These are phyloP conservation scores for Scleropages formosus DNA, from an alignment of 2,797 vertebrate species.

Conservation along the genomic window DNA sequence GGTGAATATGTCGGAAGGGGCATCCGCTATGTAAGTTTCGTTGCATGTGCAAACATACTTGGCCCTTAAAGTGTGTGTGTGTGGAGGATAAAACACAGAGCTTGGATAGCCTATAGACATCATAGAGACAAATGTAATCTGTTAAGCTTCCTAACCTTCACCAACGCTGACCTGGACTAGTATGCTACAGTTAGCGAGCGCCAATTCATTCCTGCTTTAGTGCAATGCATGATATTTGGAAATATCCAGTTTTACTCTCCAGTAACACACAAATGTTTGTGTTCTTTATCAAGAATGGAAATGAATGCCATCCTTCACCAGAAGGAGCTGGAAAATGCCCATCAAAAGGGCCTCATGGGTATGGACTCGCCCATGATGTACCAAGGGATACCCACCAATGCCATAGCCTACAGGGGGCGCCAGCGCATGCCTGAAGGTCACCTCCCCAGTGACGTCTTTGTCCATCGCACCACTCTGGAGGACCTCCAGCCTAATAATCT, in stretches of 20 bases:
- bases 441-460: slow-evolving; percentile 69
- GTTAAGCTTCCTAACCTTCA: background rate
- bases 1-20: no score
- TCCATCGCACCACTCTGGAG: slow-evolving; percentile 77
- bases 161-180: slow-evolving; percentile 1
- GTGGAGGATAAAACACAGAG: slow-evolving; percentile 8
- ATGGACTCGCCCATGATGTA: slow-evolving; percentile 80
- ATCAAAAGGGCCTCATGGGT: slow-evolving; percentile 79
- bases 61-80: no score
- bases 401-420: slow-evolving; percentile 75
- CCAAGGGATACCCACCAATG: slow-evolving; percentile 66
- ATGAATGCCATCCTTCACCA: slow-evolving; percentile 93
- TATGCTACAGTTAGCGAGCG: background rate
- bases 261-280: background rate
- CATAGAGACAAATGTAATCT: background rate
- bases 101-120: slow-evolving; percentile 2
- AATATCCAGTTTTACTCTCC: background rate
- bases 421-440: slow-evolving; percentile 76
- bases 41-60: no score
- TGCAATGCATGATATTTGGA: background rate
- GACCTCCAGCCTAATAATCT: slow-evolving; percentile 80
- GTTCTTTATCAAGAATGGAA: slow-evolving; percentile 76
- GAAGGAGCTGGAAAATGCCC: slow-evolving; percentile 87
- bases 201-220: background rate
- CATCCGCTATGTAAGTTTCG: no score